These are phyloP conservation scores for Hecatera dysodea DNA, from an alignment of 2,888 invertebrate genomes.

Conservation along the genomic window DNA sequence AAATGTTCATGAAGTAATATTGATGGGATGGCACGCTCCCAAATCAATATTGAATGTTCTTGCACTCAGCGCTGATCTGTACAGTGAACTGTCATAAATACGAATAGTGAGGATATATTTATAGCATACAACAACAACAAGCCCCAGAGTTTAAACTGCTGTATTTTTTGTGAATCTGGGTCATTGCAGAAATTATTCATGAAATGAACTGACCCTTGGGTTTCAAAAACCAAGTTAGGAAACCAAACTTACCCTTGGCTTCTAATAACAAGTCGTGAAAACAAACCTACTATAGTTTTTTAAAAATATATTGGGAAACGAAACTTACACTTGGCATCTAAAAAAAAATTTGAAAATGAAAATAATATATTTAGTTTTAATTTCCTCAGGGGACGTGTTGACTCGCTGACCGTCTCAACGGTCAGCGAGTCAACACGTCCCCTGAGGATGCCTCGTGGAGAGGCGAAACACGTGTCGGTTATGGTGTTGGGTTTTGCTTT, in stretches of 20 bases:
- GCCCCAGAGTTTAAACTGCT: background rate
- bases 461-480: too few species aligned
- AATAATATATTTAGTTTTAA: too few species aligned
- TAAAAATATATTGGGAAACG: background rate
- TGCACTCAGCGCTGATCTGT: background rate
- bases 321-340: background rate
- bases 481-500: too few species aligned
- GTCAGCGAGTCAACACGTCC: too few species aligned
- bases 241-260: background rate
- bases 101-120: constrained; percentile 5
- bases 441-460: too few species aligned
- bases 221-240: background rate
- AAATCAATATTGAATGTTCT: constrained; percentile 30
- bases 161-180: background rate
- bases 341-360: too few species aligned
- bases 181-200: too few species aligned
- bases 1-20: constrained; percentile 9
- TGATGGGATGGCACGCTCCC: constrained; percentile 21
- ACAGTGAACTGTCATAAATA: background rate
- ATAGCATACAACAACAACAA: background rate
- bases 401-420: too few species aligned
- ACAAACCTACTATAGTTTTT: background rate
- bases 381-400: too few species aligned
- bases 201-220: background rate
- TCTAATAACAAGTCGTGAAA: background rate